Conservation (phyloP, 2,113 vertebrate species). For the Equus przewalskii region DNA sequence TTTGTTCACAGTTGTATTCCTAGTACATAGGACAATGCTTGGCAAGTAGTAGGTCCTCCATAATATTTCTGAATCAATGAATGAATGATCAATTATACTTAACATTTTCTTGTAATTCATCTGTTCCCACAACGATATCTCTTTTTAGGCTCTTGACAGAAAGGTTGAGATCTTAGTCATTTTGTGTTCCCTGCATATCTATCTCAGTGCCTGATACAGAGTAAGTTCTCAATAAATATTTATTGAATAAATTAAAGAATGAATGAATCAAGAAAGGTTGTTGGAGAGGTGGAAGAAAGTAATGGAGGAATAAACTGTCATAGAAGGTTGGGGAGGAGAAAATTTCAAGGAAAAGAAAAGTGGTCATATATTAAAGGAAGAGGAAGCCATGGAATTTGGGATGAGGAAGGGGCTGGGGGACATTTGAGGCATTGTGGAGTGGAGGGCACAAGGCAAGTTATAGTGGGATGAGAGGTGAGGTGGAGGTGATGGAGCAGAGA, state of each 20-base stretch:
- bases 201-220: neutral
- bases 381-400: neutral
- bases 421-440: neutral
- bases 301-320: neutral
- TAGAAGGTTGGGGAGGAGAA: neutral
- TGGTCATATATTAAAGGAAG: neutral
- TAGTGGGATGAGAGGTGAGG: neutral
- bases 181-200: neutral
- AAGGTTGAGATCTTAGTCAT: neutral
- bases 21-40: neutral
- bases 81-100: neutral
- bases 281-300: neutral
- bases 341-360: slow-evolving; percentile 12
- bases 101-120: neutral
- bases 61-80: neutral
- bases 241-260: slow-evolving; percentile 21
- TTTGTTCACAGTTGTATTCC: neutral
- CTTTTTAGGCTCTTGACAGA: neutral
- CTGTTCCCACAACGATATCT: neutral
- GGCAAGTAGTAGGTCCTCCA: neutral
- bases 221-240: slow-evolving; percentile 5
- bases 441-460: neutral
- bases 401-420: neutral
- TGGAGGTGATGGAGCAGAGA: neutral
- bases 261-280: neutral